Percentiles rank a stretch among this genome's conserved stretches.
These are phyloP conservation scores for Picus viridis DNA, from an alignment of 2,797 vertebrate species.

Conservation along the genomic window DNA sequence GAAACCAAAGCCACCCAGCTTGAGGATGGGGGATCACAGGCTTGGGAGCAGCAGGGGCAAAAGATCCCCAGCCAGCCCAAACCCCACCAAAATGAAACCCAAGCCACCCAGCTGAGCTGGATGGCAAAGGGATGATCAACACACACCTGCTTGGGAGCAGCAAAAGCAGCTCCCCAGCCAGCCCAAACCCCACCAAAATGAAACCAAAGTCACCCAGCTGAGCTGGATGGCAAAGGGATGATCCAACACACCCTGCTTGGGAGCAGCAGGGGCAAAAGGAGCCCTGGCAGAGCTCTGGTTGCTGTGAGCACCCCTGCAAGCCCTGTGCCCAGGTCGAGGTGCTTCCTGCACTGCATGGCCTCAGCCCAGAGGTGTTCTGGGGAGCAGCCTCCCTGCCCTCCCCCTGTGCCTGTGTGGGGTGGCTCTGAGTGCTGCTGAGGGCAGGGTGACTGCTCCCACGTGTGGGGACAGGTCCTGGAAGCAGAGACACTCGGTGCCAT, in stretches of 20 bases:
- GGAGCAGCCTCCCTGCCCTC: background rate
- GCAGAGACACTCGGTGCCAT: background rate
- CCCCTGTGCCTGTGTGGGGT: background rate
- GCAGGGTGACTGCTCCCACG: background rate
- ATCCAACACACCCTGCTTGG: no score
- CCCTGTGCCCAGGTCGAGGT: background rate
- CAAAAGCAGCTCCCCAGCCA: background rate
- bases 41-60: no score
- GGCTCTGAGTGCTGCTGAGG: background rate
- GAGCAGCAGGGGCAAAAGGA: background rate
- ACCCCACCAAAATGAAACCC: no score
- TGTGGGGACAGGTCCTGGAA: background rate
- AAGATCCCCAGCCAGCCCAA: no score
- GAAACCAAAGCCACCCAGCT: no score
- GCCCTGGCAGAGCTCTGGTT: background rate
- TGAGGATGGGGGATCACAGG: no score
- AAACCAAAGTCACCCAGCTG: no score
- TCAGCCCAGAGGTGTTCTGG: background rate
- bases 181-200: no score
- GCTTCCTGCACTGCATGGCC: fast-evolving
- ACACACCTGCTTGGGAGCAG: background rate
- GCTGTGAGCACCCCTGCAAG: fast-evolving
- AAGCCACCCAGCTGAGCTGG: no score
- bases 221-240: no score
- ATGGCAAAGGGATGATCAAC: no score